phyloP scores from a whole-genome alignment of 1,140 invertebrate species.

The Drosophila pseudoananassae region DNA sequence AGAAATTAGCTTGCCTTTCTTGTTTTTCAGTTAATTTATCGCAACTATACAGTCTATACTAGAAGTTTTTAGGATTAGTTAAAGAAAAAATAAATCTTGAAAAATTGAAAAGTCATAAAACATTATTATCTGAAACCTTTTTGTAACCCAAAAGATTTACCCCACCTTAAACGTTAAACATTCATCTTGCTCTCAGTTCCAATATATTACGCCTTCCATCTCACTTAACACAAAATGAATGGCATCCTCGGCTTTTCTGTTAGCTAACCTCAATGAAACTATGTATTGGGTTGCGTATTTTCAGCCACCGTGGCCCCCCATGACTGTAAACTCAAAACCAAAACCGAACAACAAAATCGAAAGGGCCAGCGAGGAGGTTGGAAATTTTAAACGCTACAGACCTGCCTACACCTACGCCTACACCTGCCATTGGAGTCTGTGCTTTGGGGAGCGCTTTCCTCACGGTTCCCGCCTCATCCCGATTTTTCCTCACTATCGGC shows the following conservation, averaged over 20 bases:
- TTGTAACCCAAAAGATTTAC: not conserved
- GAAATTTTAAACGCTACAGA: slow-evolving; percentile 45
- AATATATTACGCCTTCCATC: slow-evolving; percentile 34
- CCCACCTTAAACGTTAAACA: slow-evolving; percentile 2
- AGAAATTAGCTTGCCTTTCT: no score
- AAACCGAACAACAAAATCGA: slow-evolving; percentile 19
- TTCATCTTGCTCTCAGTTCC: slow-evolving; percentile 16
- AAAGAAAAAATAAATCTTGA: no score
- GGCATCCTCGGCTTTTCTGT: not conserved
- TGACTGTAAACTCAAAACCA: slow-evolving; percentile 21
- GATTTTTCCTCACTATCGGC: slow-evolving; percentile 10
- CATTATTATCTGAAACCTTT: no score
- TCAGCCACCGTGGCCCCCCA: not conserved
- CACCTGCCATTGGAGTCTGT: slow-evolving; percentile 24
- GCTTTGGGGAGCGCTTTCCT: not conserved
- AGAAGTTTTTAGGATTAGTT: not conserved
- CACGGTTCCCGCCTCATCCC: not conserved
- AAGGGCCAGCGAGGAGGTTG: slow-evolving; percentile 25
- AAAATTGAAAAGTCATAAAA: not conserved
- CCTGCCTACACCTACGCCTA: no score
- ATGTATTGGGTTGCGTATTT: slow-evolving; percentile 32
- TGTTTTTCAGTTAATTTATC: no score
- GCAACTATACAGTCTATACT: no score
- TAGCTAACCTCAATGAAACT: slow-evolving; percentile 19
- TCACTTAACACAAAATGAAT: slow-evolving; percentile 28